These are phyloP conservation scores for Herpailurus yagouaroundi DNA, from an alignment of 2,113 vertebrate species.

Conservation along the genomic window DNA sequence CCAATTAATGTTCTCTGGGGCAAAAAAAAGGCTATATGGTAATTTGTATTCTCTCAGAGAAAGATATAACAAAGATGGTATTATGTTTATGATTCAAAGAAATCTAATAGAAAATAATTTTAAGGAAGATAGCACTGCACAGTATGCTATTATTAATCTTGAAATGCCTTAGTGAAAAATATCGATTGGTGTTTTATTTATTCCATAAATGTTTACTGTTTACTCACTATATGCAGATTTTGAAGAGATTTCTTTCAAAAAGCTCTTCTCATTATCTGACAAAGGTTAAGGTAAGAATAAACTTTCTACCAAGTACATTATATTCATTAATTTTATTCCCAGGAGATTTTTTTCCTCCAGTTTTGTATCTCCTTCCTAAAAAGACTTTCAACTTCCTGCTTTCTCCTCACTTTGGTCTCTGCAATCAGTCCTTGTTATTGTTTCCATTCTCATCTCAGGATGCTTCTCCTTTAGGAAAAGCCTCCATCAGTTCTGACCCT, in stretches of 20 bases:
- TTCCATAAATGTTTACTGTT: not conserved
- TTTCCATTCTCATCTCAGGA: not conserved
- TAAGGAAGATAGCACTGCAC: not conserved
- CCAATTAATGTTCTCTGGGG: not conserved
- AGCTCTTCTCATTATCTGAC: not conserved
- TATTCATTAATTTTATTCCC: not conserved
- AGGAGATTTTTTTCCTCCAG: not conserved
- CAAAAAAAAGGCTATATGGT: not conserved
- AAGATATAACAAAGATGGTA: not conserved
- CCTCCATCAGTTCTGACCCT: not conserved
- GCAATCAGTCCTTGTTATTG: not conserved
- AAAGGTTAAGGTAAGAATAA: not conserved
- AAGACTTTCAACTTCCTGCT: not conserved
- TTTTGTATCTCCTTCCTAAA: not conserved
- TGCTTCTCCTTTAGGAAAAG: not conserved
- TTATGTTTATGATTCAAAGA: not conserved
- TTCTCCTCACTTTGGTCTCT: not conserved
- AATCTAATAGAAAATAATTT: not conserved
- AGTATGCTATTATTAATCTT: not conserved
- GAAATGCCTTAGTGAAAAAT: not conserved
- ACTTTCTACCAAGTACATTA: not conserved
- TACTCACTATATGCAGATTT: not conserved
- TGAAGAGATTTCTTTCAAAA: not conserved
- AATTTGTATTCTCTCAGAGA: not conserved
- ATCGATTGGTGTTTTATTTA: not conserved